Conservation (phyloP, 2,888 invertebrate species). For the Mimachlamys varia region DNA sequence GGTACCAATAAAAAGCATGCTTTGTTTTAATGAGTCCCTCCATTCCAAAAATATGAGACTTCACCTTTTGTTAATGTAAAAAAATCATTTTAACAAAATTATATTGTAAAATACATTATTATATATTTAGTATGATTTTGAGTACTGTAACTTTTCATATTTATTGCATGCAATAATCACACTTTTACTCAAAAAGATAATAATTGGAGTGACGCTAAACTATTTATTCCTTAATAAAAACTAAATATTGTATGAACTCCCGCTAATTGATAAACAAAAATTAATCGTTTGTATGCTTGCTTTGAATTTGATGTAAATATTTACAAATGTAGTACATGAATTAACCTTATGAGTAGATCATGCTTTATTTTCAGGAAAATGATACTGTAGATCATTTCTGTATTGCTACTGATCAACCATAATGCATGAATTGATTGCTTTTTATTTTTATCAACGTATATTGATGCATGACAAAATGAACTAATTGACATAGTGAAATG, state of each 20-base stretch:
- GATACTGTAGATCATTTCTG: neutral
- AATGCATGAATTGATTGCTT: neutral
- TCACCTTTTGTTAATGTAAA: too few species aligned
- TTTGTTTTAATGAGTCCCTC: too few species aligned
- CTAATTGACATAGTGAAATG: neutral
- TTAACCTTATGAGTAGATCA: neutral
- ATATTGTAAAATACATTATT: too few species aligned
- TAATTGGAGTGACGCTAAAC: too few species aligned
- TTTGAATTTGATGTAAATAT: neutral
- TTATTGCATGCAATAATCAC: too few species aligned
- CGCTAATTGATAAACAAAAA: neutral
- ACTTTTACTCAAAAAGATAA: too few species aligned
- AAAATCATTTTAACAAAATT: too few species aligned
- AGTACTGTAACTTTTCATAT: too few species aligned
- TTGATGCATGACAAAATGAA: neutral
- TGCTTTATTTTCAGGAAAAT: conserved; percentile 15
- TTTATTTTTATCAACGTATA: neutral
- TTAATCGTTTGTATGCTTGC: neutral
- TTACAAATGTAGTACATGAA: neutral
- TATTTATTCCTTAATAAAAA: neutral
- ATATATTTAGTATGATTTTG: too few species aligned
- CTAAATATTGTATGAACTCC: neutral
- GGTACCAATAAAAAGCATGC: too few species aligned
- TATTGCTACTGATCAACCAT: neutral
- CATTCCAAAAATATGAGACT: too few species aligned